Evolutionary conservation across 2,888 invertebrate genomes (phyloP).

Genomic region (Athrips mouffetella): DNA sequence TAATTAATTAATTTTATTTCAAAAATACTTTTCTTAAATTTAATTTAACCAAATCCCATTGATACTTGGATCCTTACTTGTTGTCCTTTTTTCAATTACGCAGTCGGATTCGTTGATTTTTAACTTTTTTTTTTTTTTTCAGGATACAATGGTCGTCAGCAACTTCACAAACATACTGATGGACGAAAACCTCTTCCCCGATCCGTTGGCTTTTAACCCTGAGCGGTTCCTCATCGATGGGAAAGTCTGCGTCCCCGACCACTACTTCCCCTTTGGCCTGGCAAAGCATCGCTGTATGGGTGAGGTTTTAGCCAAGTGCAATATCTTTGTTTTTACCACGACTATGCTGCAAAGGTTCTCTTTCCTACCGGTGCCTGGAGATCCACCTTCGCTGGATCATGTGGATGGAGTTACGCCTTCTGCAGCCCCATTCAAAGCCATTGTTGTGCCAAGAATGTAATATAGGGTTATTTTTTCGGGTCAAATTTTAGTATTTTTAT

Average conservation of each 20-base stretch:
- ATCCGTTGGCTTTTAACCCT: slow-evolving; percentile 85
- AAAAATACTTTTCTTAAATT: too few species aligned
- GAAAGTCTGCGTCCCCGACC: slow-evolving; percentile 81
- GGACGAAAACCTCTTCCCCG: slow-evolving; percentile 82
- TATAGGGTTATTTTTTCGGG: too few species aligned
- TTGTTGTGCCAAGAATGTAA: slow-evolving; percentile 73
- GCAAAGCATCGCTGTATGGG: slow-evolving; percentile 91
- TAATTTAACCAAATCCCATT: too few species aligned
- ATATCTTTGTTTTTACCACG: slow-evolving; percentile 86
- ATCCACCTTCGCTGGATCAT: slow-evolving; percentile 81
- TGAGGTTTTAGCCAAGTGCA: slow-evolving; percentile 85
- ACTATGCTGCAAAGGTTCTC: slow-evolving; percentile 85
- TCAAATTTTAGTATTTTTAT: too few species aligned
- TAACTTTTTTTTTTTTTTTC: too few species aligned
- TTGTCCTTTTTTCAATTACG: too few species aligned
- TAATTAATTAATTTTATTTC: too few species aligned
- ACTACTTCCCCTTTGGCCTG: slow-evolving; percentile 87
- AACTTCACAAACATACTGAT: slow-evolving; percentile 86
- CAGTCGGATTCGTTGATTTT: too few species aligned
- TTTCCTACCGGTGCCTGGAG: slow-evolving; percentile 81
- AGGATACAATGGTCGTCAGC: slow-evolving; percentile 89
- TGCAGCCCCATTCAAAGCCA: slow-evolving; percentile 84
- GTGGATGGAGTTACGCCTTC: slow-evolving; percentile 89
- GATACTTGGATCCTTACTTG: too few species aligned
- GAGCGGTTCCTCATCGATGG: slow-evolving; percentile 84